These are phyloP conservation scores for Zhuqinia jingwanae DNA, from an alignment of 2,888 invertebrate genomes.

Conservation along the genomic window DNA sequence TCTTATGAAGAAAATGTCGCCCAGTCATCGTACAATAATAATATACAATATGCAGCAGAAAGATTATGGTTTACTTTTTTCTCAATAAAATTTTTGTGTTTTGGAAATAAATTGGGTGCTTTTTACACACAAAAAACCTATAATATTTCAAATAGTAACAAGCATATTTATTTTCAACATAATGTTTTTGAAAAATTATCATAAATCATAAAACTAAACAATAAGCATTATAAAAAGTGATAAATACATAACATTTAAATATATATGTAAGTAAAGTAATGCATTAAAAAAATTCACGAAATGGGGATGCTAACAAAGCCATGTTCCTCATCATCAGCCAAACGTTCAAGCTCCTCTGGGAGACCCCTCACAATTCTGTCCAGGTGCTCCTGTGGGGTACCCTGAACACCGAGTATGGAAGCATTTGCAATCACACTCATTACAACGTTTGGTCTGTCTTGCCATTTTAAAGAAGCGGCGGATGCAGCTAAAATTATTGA, in stretches of 20 bases:
- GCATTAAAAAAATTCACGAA: constrained; percentile 16
- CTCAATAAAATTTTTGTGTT: constrained; percentile 41
- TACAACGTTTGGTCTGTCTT: constrained; percentile 60
- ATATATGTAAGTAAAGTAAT: constrained; percentile 9
- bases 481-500: constrained; percentile 65
- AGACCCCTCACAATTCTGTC: constrained; percentile 61
- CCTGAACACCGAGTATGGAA: constrained; percentile 56
- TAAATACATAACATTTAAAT: not conserved
- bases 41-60: not conserved
- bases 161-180: not conserved
- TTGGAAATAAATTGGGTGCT: constrained; percentile 68
- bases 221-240: constrained; percentile 39
- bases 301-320: constrained; percentile 76
- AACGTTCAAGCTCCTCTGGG: constrained; percentile 69
- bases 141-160: not conserved
- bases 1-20: constrained; percentile 9
- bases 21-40: no score
- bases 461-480: constrained; percentile 65
- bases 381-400: constrained; percentile 59
- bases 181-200: not conserved
- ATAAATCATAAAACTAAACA: constrained; percentile 6
- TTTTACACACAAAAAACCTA: constrained; percentile 64
- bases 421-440: constrained; percentile 70
- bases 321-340: constrained; percentile 72
- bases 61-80: constrained; percentile 40